A percentile compares a stretch with the other conserved stretches of the same genome.
Conservation (phyloP, 2,888 invertebrate species). For the Lamellibrachia columna region DNA sequence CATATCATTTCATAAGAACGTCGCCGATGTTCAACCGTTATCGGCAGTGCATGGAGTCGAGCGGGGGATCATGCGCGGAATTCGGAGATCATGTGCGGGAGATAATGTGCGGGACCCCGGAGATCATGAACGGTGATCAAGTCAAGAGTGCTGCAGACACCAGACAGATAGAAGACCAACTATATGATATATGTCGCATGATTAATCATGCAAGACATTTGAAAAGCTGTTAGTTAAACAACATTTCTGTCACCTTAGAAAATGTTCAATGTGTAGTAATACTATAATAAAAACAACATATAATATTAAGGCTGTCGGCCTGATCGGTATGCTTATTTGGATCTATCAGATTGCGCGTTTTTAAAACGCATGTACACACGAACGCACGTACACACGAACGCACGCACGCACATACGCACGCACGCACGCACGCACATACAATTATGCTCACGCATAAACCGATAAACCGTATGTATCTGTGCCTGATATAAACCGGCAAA, state of each 20-base stretch:
- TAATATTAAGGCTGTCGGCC: no score
- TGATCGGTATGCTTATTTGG: no score
- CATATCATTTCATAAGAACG: background rate
- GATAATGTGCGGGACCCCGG: background rate
- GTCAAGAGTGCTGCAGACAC: background rate
- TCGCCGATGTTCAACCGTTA: background rate
- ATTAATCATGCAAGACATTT: background rate
- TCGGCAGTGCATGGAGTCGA: background rate
- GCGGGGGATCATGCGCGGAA: background rate
- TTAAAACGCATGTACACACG: no score
- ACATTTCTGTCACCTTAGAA: background rate
- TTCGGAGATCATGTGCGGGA: background rate
- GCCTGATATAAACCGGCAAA: no score
- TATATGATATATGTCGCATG: background rate
- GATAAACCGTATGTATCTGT: no score
- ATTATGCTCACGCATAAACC: no score
- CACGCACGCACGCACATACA: no score
- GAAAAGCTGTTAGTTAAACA: background rate
- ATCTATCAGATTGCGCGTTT: no score
- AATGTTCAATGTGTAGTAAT: no score
- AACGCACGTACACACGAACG: no score
- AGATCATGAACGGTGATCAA: background rate
- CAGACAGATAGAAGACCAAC: background rate
- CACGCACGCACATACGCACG: no score
- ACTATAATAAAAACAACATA: no score